Percentiles rank a stretch among this genome's conserved stretches.
Evolutionary conservation across 2,113 vertebrate genomes (phyloP).

Genomic region (Channa argus): DNA sequence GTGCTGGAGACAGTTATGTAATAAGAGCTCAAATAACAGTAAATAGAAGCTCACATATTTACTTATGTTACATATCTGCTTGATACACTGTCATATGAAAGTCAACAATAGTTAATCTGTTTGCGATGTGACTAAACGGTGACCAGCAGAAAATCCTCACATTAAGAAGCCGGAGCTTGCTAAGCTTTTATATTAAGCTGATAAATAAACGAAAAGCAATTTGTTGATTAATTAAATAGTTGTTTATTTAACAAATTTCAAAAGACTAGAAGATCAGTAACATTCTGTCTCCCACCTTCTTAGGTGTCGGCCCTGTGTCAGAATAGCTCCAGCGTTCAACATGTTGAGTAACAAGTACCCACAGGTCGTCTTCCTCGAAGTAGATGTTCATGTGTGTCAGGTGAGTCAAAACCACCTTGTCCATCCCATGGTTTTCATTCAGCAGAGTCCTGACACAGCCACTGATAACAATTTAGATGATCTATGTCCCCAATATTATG

Average conservation of each 20-base stretch:
- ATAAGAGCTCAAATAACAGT: too few species aligned
- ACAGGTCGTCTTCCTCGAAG: conserved; percentile 93
- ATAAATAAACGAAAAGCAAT: not conserved
- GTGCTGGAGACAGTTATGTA: not conserved
- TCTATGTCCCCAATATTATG: too few species aligned
- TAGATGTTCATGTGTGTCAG: conserved; percentile 95
- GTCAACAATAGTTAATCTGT: too few species aligned
- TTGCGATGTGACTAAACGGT: too few species aligned
- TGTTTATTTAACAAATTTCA: not conserved
- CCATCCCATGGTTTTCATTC: not conserved
- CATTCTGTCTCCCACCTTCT: not conserved
- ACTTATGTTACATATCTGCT: too few species aligned
- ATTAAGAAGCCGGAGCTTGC: too few species aligned
- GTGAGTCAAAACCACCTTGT: conserved; percentile 73
- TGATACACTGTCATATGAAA: too few species aligned
- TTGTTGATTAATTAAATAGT: not conserved
- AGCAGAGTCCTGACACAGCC: too few species aligned
- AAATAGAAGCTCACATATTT: too few species aligned
- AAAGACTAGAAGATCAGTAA: not conserved
- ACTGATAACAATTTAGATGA: too few species aligned
- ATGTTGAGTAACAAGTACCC: conserved; percentile 94
- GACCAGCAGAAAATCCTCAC: too few species aligned
- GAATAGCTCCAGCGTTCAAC: conserved; percentile 95
- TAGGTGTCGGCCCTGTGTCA: conserved; percentile 92
- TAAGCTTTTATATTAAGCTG: too few species aligned